Evolutionary conservation across 2,113 vertebrate genomes (phyloP), one percentile per base, ranked within the genome.

Genomic region (Crotophaga sulcirostris): DNA sequence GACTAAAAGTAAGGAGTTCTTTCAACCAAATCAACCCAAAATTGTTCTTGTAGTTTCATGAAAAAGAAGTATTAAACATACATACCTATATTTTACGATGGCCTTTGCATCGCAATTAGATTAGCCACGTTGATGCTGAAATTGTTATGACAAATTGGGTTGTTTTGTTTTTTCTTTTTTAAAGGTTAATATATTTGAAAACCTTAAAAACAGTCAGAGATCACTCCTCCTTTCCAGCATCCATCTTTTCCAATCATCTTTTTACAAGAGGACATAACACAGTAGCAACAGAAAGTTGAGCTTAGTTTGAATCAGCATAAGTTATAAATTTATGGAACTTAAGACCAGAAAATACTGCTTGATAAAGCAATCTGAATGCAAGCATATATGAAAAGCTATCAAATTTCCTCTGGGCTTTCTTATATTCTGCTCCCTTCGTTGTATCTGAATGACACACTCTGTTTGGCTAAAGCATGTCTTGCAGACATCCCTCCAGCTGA

Each of bases 81-180:
- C 11, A 63, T 1, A 75, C 3, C 11, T 62, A 4, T 42, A 67
- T 80, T 90, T 84, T 54, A 62, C 8, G 69, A 23, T 47, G 26
- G 16, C 6, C 29, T 74, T 38, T 69, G 19, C 28, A 64, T 10
- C 19, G 24, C 13, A 76, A 58, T 76, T 14, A 73, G 51, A 62
- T 67, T 74, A 74, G 15, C 45, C 56, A 58, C 19, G 69, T n/a
- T 68, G 28, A 60, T 84, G 56, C 15, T 88, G 67, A 62, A 87
- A 68, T 7, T 38, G 26, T 40, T 73, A 40, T 1, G 15, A 44
- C 40, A 90, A 49, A 60, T 7, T 33, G 16, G n/a, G 9, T 33
- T n/a, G 9, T 8, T 0, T 0, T 11, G 8, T 10, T 0, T 0
- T 11, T 0, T 42, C 40, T 29, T 85, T 58, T 67, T 54, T 21